These are phyloP conservation scores for Alexandromys fortis DNA, from an alignment of 2,113 vertebrate species.

Conservation along the genomic window DNA sequence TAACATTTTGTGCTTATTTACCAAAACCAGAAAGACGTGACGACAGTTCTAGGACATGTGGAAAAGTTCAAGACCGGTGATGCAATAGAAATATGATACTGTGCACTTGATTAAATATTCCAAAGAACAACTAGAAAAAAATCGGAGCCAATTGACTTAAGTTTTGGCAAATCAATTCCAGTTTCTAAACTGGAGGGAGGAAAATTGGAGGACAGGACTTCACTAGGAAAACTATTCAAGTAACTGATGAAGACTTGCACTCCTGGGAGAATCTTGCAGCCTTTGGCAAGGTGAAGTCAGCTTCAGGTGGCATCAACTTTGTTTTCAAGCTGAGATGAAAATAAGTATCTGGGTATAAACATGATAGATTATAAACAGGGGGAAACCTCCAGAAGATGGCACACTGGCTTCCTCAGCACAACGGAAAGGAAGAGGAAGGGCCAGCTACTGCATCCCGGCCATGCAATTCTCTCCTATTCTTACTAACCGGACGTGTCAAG, in stretches of 20 bases:
- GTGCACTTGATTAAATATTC: conserved; percentile 14
- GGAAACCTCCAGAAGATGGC: neutral
- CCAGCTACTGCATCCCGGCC: neutral
- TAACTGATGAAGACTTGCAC: conserved; percentile 30
- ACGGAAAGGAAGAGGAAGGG: conserved; percentile 29
- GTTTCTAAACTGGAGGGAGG: conserved; percentile 38
- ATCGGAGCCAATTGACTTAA: conserved; percentile 54
- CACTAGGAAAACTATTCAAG: conserved; percentile 43
- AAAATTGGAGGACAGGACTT: conserved; percentile 20
- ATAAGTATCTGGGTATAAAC: conserved; percentile 51
- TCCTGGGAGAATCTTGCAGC: conserved; percentile 7
- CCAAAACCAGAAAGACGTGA: conserved; percentile 38
- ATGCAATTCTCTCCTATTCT: conserved; percentile 22
- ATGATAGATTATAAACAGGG: neutral
- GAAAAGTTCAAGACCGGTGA: conserved; percentile 46
- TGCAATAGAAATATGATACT: conserved; percentile 29
- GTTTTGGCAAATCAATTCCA: conserved; percentile 37
- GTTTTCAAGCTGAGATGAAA: conserved; percentile 67
- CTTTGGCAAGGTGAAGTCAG: conserved; percentile 35
- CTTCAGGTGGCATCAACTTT: conserved; percentile 45
- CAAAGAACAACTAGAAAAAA: conserved; percentile 54
- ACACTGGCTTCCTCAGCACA: conserved; percentile 36
- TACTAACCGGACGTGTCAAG: conserved; percentile 47
- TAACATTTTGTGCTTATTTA: conserved; percentile 12
- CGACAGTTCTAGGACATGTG: neutral